A percentile compares a stretch with the other conserved stretches of the same genome.
These are phyloP conservation scores for Alethe diademata DNA, from an alignment of 2,113 vertebrate genomes.

Conservation along the genomic window DNA sequence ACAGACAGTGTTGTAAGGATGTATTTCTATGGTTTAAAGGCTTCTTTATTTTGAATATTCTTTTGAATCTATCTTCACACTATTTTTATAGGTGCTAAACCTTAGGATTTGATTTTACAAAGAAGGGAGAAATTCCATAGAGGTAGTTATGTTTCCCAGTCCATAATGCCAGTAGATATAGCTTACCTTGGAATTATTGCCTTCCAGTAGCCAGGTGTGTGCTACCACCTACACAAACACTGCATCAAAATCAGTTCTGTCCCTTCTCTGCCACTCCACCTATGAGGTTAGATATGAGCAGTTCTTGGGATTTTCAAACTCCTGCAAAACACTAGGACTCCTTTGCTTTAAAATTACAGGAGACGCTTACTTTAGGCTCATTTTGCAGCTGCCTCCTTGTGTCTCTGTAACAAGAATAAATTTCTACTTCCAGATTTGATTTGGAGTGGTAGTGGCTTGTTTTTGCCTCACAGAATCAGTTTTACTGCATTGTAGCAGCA, in stretches of 20 bases:
- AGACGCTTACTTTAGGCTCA: neutral
- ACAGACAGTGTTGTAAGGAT: neutral
- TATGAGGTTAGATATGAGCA: neutral
- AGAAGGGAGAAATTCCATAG: neutral
- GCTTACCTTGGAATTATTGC: neutral
- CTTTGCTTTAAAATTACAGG: neutral
- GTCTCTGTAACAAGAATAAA: neutral
- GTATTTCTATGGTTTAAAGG: neutral
- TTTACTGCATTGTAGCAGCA: neutral
- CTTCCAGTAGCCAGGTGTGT: neutral
- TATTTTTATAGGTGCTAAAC: neutral
- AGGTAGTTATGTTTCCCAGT: neutral
- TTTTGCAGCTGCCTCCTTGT: neutral
- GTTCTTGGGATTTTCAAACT: neutral
- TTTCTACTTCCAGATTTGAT: neutral
- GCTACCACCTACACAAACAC: neutral
- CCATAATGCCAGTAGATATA: fast-evolving
- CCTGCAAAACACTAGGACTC: neutral
- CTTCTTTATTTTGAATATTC: neutral
- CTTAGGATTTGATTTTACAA: neutral
- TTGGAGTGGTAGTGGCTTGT: neutral
- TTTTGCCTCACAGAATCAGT: neutral
- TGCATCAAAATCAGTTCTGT: neutral
- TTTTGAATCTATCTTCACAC: neutral
- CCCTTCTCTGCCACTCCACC: neutral